These are phyloP conservation scores for Norana najaformis DNA, from an alignment of 2,888 invertebrate species.

Conservation along the genomic window DNA sequence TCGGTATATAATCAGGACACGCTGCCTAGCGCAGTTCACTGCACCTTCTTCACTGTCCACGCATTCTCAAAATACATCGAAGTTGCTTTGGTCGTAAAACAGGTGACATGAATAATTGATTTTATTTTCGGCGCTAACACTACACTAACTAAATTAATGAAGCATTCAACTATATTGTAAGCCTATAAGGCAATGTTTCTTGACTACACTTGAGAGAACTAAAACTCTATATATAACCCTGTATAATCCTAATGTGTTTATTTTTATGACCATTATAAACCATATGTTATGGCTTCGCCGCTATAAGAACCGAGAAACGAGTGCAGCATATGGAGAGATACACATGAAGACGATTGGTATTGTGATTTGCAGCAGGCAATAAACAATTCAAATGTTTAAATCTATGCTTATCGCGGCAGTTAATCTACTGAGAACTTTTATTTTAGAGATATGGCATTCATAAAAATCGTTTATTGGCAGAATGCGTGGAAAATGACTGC, in stretches of 20 bases:
- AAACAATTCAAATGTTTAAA: background rate
- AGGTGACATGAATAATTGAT: too few relatives aligned
- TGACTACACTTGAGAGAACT: background rate
- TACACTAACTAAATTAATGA: background rate
- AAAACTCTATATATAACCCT: background rate
- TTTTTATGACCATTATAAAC: background rate
- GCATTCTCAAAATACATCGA: too few relatives aligned
- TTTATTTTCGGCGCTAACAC: background rate
- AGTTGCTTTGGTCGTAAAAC: too few relatives aligned
- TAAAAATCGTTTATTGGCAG: background rate
- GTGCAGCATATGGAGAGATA: background rate
- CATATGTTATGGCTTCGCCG: too few relatives aligned
- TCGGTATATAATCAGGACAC: too few relatives aligned
- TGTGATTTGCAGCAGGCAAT: background rate
- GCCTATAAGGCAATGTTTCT: background rate
- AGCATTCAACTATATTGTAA: background rate
- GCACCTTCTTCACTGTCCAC: background rate
- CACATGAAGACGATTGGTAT: background rate
- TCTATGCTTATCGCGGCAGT: background rate
- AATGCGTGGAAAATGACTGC: background rate
- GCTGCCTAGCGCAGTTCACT: too few relatives aligned
- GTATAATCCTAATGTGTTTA: background rate
- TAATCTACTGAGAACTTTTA: background rate
- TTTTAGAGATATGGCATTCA: background rate
- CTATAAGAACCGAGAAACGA: background rate